phyloP scores from a whole-genome alignment of 1,140 invertebrate genomes.

The Rhyacophila brunnea region DNA sequence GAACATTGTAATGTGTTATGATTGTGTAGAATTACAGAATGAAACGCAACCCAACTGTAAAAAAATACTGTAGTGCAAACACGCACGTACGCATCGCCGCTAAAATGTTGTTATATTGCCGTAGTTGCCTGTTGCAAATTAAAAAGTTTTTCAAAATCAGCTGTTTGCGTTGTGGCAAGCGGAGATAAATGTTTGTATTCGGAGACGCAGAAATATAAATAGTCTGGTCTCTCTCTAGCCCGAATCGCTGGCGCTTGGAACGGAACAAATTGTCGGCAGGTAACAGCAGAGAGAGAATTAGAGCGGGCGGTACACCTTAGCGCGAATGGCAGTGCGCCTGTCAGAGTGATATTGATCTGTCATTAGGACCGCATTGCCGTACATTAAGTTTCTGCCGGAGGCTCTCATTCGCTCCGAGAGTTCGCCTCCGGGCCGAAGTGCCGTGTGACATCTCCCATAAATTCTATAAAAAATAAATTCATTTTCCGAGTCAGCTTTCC shows the following conservation, averaged over 20 bases:
- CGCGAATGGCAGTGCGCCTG: constrained; percentile 44
- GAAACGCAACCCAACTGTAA: not conserved
- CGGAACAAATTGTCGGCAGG: constrained; percentile 12
- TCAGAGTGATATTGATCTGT: constrained; percentile 50
- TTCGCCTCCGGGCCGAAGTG: constrained; percentile 19
- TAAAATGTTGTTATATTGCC: too few species aligned
- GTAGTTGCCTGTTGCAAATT: constrained; percentile 19
- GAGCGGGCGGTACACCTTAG: constrained; percentile 12
- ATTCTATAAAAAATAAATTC: too few species aligned
- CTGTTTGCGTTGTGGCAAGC: constrained; percentile 18
- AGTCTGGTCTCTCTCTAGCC: constrained; percentile 6
- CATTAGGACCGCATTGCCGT: constrained; percentile 48
- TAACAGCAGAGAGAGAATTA: constrained; percentile 6
- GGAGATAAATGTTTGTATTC: constrained; percentile 13
- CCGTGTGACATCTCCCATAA: not conserved
- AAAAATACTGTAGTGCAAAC: not conserved
- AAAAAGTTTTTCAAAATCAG: constrained; percentile 26
- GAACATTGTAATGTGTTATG: constrained; percentile 15
- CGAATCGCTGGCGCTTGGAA: not conserved
- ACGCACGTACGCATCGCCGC: constrained; percentile 8
- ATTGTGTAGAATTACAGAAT: not conserved
- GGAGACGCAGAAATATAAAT: not conserved
- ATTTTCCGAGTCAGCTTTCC: not conserved
- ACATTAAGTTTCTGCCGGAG: constrained; percentile 19
- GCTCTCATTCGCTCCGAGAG: constrained; percentile 24